Base-by-base conservation (phyloP, 2,113 vertebrate species). In the Semicossyphus pulcher region DNA sequence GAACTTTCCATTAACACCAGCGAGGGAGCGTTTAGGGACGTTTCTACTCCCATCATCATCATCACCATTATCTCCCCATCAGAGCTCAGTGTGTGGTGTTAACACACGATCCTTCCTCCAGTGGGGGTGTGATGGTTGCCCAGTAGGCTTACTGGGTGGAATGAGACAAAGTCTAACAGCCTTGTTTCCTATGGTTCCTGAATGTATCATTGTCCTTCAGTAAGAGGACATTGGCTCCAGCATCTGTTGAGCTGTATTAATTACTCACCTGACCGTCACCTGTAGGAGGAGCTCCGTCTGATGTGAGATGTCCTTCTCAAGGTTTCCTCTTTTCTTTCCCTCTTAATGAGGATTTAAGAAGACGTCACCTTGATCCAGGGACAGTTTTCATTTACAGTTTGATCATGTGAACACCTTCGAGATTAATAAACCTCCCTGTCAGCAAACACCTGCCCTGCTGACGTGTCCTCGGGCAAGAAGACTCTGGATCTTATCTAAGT, bases 1-100 rank as follows among this genome's bases (percentile, higher is more conserved):
- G 44, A 69, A 20, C 69, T 29, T 25, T 7, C 74, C 45, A 64
- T 83, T 73, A 68, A 69, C n/a, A 18, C 20, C 69, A 41, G 37
- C 15, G 54, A 47, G 57, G 57, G 62, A 73, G 57, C 15, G 18
- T 36, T 68, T 64, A 82, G 21, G 7, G 37, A 18, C 14, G 2
- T 68, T 56, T 76, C 53, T 41, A 67, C 15, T 44, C 65, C 34
- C 47, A 31, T 60, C 71, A 21, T 53, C 26, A 42, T 69, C 34
- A 42, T 45, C 41, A 58, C 60, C 34, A 57, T 66, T 25, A 64
- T 16, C 39, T 12, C 10, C 41, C 21, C 71, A 75, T 37, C 61
- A 42, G 32, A 21, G n/a, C 32, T 36, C 53, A 18, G 63, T 67
- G 23, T 51, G 36, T 29, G 12, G 36, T 12, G 2, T 11, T 9